Percentiles rank a stretch among this genome's conserved stretches.
Conservation (phyloP, 64 coral and sea anemone genomes). For the Trachythela sp. region DNA sequence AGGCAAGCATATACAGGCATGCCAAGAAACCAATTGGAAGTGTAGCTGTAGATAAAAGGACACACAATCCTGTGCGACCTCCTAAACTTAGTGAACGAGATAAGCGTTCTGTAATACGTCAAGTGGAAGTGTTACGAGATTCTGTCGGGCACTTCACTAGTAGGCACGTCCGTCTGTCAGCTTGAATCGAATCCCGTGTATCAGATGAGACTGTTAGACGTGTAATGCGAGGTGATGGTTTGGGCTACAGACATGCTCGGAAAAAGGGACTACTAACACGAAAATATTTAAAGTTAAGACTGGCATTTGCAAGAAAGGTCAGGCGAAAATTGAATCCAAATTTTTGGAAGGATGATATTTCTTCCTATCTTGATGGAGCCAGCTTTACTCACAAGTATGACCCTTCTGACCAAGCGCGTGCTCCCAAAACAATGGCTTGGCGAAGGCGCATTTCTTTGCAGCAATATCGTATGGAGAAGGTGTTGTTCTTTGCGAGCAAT, state of each 20-base stretch:
- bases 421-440: neutral
- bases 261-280: conserved; percentile 10
- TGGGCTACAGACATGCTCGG: conserved; percentile 34
- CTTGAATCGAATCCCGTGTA: conserved; percentile 1
- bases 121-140: neutral
- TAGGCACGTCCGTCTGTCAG: neutral
- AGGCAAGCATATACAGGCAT: neutral
- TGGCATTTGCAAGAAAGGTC: conserved; percentile 33
- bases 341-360: conserved; percentile 32
- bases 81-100: too few species aligned
- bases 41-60: too few species aligned
- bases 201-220: too few species aligned
- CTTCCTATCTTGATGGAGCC: neutral
- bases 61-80: too few species aligned
- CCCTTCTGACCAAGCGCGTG: neutral
- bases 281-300: conserved; percentile 13
- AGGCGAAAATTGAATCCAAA: conserved; percentile 33
- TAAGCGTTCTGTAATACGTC: neutral
- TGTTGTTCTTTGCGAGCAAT: neutral
- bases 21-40: too few species aligned
- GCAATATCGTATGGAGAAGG: neutral
- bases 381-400: neutral
- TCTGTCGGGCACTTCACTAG: neutral
- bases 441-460: neutral
- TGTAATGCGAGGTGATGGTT: conserved; percentile 29